Base-by-base conservation (phyloP, 2,113 vertebrate genomes). In the Shinisaurus crocodilurus region DNA sequence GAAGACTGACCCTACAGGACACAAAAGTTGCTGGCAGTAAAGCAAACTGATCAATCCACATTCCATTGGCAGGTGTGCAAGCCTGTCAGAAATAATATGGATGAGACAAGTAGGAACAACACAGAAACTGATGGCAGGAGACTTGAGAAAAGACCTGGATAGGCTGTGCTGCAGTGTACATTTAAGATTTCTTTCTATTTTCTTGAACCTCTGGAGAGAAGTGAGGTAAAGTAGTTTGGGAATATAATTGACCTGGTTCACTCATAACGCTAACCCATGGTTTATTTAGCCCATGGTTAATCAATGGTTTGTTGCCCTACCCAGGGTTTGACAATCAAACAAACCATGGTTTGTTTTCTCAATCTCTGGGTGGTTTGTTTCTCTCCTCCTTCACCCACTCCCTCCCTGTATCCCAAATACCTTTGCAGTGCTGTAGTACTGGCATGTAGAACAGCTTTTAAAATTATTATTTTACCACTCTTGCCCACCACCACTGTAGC, bases 31-130 rank as follows among this genome's bases (percentile, higher is more conserved):
- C 29, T 70, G 48, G 13, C 48, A 57, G 57, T 45, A 45, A 77
- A 63, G 13, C 70, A 75, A 25, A 40, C 37, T 40, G 23, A 69
- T 67, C 57, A 79, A n/a, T 48, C 40, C 13, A 15, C 76, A 80
- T 88, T 50, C 65, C 87, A 32, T 57, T 72, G 65, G n/a, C 87
- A 81, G 76, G 77, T 88, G 63, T 69, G 65, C 65, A 88, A 54
- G 54, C 63, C 45, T 82, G 65, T 82, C 65, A 72, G 48, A 82
- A 88, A 60, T 48, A 54, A 82, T 72, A 72, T 10, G 50, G 65
- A 57, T 72, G 87, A 57, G 34, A 9, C 20, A 69, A 10, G 37
- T 27, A 23, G 76, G n/a, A 74, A 57, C 23, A 87, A 45, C 86
- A 63, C 75, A 63, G 40, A 77, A 60, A 43, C 12, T 18, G 79